Evolutionary conservation across 2,113 vertebrate species (phyloP).

Genomic region (Ursus arctos): DNA sequence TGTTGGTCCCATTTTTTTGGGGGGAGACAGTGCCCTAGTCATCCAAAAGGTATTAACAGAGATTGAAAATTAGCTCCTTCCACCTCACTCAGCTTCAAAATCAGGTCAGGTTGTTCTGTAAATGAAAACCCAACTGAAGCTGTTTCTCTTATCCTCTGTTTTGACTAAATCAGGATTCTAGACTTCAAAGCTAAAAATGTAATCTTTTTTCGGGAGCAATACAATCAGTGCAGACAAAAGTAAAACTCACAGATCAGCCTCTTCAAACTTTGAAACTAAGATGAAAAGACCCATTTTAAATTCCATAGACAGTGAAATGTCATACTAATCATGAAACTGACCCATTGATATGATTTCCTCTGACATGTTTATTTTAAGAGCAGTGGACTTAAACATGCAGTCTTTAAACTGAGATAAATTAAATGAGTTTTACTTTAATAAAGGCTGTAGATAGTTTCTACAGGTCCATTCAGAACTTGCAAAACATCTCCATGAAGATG

Average conservation of each 20-base stretch:
- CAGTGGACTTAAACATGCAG: background rate
- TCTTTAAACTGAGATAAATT: slow-evolving; percentile 18
- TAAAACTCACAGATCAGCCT: slow-evolving; percentile 24
- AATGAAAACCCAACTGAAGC: slow-evolving; percentile 64
- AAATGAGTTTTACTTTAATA: slow-evolving; percentile 28
- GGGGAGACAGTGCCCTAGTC: background rate
- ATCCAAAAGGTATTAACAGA: slow-evolving; percentile 42
- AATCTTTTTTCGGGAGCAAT: slow-evolving; percentile 30
- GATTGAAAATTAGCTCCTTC: slow-evolving; percentile 53
- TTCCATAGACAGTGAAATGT: slow-evolving; percentile 51
- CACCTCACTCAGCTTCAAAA: slow-evolving; percentile 65
- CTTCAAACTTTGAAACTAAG: slow-evolving; percentile 68
- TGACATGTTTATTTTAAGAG: slow-evolving; percentile 56
- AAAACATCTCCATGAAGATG: background rate
- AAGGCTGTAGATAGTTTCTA: background rate
- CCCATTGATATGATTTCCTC: background rate
- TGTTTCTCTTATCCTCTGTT: slow-evolving; percentile 61
- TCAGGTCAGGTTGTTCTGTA: slow-evolving; percentile 74
- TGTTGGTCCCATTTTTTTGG: background rate
- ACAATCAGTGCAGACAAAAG: slow-evolving; percentile 70
- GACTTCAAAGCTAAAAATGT: slow-evolving; percentile 69
- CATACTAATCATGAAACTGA: slow-evolving; percentile 49
- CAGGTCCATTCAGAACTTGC: background rate
- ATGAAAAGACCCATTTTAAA: slow-evolving; percentile 67
- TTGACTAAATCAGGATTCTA: slow-evolving; percentile 65